Base-by-base conservation (phyloP, 2,888 invertebrate species). In the Chromoteleia sp. region DNA sequence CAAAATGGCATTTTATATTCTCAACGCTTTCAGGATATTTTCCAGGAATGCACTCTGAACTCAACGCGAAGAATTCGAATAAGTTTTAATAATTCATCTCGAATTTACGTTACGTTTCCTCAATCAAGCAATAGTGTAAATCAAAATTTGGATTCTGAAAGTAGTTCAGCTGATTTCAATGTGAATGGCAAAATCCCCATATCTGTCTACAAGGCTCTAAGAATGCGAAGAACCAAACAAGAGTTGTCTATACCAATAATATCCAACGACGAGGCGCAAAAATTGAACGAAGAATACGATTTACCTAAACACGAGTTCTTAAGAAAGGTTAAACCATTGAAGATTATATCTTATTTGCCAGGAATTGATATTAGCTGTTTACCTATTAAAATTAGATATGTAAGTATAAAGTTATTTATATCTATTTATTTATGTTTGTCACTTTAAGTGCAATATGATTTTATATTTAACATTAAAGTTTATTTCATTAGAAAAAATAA, bases 1-100 rank as follows among this genome's bases (percentile, higher is more conserved):
- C 96, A 96, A 87, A 96, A 97, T 6, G 95, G 95, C 0, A 93
- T 93, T 50, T 88, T 97, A 3, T 97, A 97, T 88, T 93, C 94
- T 0, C 91, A 93, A 7, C 92, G 93, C 0, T 94, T 97, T 29
- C 95, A 94, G 87, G 92, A 94, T 0, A 84, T 93, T 0, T 93
- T 96, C 7, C 87, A 87, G 10, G 91, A 93, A 2, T 41, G 93
- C 75, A 45, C 86, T 0, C 33, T 48, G 12, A 39, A 15, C 0
- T 73, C 83, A 0, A 19, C 82, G 6, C 87, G 89, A 48, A 89
- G 88, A 79, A 90, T 92, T 5, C 87, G 92, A 5, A 88, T 92
- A 1, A 90, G 88, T 45, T 93, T 92, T 84, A 92, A 92, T 77
- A 86, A 91, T 82, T 93, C 89, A 59, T 94, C 94, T 63, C 95